Evolutionary conservation across 1,140 invertebrate genomes (phyloP), one percentile per base, ranked within the genome.

Genomic region (Drosophila triauraria): DNA sequence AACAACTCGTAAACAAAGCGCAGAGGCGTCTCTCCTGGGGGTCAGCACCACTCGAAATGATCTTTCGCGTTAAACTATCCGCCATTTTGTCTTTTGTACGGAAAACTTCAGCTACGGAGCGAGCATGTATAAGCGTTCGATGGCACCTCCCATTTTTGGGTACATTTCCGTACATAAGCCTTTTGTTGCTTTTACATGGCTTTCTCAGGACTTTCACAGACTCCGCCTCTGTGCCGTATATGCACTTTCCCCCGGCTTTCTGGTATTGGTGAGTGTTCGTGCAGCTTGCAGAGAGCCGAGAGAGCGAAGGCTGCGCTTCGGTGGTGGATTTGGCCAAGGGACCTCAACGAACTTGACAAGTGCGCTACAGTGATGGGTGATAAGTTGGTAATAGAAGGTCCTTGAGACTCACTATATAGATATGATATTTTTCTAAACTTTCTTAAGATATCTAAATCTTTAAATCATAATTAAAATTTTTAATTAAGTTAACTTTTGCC

Each of bases 1-100:
- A 92, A 92, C 84, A 92, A 80, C 54, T 75, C 53, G 91, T 92
- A 92, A 92, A 92, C 91, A 92, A 92, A 76, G 54, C 20, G 53
- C 91, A 92, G 91, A 60, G 91, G 79, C 74, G 91, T 75, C 75
- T 50, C 5, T 10, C 30, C 25, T n/a, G 47, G 82, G 85, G 68
- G 44, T 54, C 12, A 25, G 1, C 12, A 32, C 3, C 12, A 27
- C 3, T 12, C 25, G 10, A 43, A 78, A 51, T 63, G 43, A 53
- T 80, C 44, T 32, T 57, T 12, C 7, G 51, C 12, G 6, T 4
- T 13, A 35, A 35, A 9, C 10, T n/a, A 2, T 46, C 58, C 86
- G 82, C 86, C 86, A 90, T 90, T 91, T 90, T 90, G 86, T 80
- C 25, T 20, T 46, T 30, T 40, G 32, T 6, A 13, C 3, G n/a